Base-by-base conservation (phyloP, 2,797 vertebrate species). In the Channallabes apus region DNA sequence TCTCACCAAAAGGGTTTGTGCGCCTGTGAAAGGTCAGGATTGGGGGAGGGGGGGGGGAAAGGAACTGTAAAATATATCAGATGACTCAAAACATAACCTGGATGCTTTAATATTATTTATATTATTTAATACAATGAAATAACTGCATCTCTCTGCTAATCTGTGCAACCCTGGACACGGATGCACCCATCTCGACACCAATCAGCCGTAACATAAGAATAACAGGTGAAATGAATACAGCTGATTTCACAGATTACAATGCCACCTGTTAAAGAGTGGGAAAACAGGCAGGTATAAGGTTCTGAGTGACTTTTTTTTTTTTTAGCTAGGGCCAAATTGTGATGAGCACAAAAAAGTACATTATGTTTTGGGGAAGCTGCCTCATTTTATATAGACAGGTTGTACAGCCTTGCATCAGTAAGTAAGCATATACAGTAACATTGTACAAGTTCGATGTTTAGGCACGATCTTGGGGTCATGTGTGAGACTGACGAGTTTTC, bases 1-100 rank as follows among this genome's bases (percentile, higher is more conserved):
- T 96, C 90, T 99, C 98, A 69, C 98, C 98, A 88, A 99, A 99
- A 0, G 98, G 98, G 90, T 99, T 99, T 88, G 95, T 96, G 78
- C 98, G 97, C 93, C 98, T 99, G 91, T 80, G 29, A 38, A 75
- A 64, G 14, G 35, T 41, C 58, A 18, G 51, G 12, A 54, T 14
- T 18, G 18, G 75, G 78, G 46, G 35, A 38, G 35, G 18, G 18
- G 75, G 78, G 83, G 83, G 84, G 79, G 59, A 61, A 85, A 29
- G 17, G 17, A 32, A 32, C n/a, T 18, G 24, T 29, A 27, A 54
- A 65, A 65, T 64, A 65, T 20, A 17, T 38, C 14, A 12, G 4
- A 27, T 29, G 61, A 65, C n/a, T 11, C 32, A 6, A 24, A 77
- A 9, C 18, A 24, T 24, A n/a, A 56, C 3, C n/a, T 27, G 24